Conservation (phyloP, 2,113 vertebrate genomes). For the Leuciscus idus region DNA sequence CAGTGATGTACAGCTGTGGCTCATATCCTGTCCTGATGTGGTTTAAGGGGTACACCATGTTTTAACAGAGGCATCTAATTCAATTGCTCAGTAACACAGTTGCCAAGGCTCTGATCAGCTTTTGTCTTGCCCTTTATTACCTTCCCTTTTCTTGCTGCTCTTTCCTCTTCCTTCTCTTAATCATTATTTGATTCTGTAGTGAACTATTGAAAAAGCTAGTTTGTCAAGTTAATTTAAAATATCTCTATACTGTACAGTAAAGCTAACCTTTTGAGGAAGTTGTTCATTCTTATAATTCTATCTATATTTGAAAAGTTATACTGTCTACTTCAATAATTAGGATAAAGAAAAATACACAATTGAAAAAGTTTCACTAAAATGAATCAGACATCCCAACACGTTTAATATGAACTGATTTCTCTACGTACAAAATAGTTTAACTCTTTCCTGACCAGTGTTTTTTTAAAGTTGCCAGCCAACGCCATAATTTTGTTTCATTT, state of each 20-base stretch:
- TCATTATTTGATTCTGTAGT: not conserved
- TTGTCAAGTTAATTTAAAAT: not conserved
- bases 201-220: not conserved
- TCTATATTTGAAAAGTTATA: not conserved
- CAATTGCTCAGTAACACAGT: not conserved
- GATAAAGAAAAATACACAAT: not conserved
- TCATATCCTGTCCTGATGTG: constrained; percentile 10
- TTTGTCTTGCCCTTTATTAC: not conserved
- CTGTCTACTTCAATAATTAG: not conserved
- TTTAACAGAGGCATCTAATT: constrained; percentile 20
- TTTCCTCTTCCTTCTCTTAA: not conserved
- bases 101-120: not conserved
- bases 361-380: not conserved
- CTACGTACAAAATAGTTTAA: not conserved
- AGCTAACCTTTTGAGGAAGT: not conserved
- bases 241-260: not conserved
- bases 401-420: not conserved
- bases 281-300: not conserved
- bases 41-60: constrained; percentile 13
- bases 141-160: not conserved
- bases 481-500: too few relatives aligned
- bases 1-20: not conserved
- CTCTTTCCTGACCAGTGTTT: too few relatives aligned
- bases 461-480: too few relatives aligned
- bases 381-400: not conserved